These are phyloP conservation scores for Artibeus lituratus DNA, from an alignment of 2,797 vertebrate species.

Conservation along the genomic window DNA sequence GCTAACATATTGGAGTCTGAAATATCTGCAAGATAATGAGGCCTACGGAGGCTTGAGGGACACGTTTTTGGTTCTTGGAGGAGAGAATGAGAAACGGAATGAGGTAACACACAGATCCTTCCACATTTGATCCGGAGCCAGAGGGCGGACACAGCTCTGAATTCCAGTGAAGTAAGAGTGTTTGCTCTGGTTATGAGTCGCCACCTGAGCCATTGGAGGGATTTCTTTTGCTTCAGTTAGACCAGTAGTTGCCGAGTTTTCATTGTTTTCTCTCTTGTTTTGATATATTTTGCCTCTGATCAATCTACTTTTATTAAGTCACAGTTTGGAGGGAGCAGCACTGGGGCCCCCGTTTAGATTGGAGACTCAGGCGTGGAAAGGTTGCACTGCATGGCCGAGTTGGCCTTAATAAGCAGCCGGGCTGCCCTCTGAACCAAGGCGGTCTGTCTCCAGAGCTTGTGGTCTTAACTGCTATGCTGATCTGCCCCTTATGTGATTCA, in stretches of 20 bases:
- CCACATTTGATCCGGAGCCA: neutral
- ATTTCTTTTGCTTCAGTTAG: neutral
- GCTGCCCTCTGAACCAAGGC: neutral
- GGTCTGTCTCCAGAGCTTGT: neutral
- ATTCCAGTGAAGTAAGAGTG: neutral
- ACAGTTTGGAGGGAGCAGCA: neutral
- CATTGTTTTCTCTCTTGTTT: neutral
- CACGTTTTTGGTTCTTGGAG: conserved; percentile 6
- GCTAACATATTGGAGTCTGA: conserved; percentile 65
- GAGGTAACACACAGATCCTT: conserved; percentile 14
- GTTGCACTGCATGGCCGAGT: neutral
- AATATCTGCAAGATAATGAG: conserved; percentile 68
- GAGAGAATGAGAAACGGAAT: conserved; percentile 41
- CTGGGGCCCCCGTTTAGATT: neutral
- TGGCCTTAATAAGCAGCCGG: too few relatives aligned
- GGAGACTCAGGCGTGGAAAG: neutral
- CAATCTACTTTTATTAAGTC: neutral
- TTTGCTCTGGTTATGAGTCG: neutral
- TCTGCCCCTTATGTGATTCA: neutral
- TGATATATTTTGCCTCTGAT: neutral
- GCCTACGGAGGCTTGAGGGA: conserved; percentile 20
- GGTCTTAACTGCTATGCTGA: neutral
- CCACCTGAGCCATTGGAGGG: neutral
- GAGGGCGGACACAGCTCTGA: neutral
- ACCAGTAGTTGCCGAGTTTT: neutral